phyloP scores from a whole-genome alignment of 2,113 vertebrate genomes.

The Tragelaphus scriptus region DNA sequence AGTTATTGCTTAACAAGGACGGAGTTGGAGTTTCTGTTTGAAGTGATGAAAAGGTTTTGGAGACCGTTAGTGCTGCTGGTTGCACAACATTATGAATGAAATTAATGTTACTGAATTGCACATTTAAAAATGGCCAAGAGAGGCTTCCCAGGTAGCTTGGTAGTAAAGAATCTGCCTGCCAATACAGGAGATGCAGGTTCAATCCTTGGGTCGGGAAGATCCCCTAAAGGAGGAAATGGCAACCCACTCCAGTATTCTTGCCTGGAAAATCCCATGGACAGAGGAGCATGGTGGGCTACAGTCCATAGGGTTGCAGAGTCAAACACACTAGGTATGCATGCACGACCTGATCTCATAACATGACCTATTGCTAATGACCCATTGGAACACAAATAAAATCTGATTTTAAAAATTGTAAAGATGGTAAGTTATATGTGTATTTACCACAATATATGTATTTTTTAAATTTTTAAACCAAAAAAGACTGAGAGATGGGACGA shows the following conservation, averaged over 20 bases:
- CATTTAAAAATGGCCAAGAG: neutral
- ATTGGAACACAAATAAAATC: neutral
- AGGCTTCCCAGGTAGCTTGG: neutral
- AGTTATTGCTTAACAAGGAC: neutral
- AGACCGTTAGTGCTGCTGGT: neutral
- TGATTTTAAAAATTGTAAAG: neutral
- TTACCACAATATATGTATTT: neutral
- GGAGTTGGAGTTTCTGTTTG: neutral
- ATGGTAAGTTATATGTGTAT: neutral
- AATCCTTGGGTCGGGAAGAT: neutral
- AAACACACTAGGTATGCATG: neutral
- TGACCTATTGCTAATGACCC: neutral
- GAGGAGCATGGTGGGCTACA: neutral
- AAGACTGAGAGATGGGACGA: neutral
- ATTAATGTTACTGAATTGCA: neutral
- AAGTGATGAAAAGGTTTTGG: neutral
- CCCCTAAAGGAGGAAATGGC: neutral
- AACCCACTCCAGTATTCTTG: neutral
- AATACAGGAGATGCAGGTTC: neutral
- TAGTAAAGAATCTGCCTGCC: neutral
- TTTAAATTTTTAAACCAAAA: neutral
- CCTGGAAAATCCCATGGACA: neutral
- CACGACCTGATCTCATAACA: neutral
- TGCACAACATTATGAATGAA: fast-evolving
- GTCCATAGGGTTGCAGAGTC: neutral